Evolutionary conservation across 2,888 invertebrate genomes (phyloP).

Genomic region (Odontocolon sp.): DNA sequence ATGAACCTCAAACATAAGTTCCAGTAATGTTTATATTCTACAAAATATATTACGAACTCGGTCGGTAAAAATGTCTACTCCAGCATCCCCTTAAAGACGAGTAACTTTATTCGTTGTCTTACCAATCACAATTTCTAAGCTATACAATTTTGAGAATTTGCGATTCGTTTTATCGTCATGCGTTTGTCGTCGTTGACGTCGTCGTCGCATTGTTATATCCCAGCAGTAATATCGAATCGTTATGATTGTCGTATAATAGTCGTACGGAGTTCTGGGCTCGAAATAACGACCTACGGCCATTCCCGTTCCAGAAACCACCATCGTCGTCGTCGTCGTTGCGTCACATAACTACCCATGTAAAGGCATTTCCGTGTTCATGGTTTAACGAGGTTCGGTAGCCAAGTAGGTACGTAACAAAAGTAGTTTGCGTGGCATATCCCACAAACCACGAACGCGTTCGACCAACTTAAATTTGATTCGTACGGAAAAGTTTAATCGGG

Average conservation of each 20-base stretch:
- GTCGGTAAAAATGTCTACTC: too few relatives aligned
- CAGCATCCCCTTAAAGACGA: too few relatives aligned
- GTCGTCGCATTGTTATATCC: not conserved
- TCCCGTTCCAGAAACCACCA: constrained; percentile 15
- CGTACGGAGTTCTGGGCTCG: not conserved
- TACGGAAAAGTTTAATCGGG: constrained; percentile 77
- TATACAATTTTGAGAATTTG: too few relatives aligned
- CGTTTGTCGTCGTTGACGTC: not conserved
- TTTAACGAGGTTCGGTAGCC: constrained; percentile 69
- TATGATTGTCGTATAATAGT: not conserved
- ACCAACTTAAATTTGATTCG: constrained; percentile 78
- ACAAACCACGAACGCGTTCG: constrained; percentile 56
- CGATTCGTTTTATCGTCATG: too few relatives aligned
- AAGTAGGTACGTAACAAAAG: constrained; percentile 73
- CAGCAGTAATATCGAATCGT: constrained; percentile 6
- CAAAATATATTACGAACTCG: too few relatives aligned
- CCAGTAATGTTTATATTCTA: too few relatives aligned
- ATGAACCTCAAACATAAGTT: too few relatives aligned
- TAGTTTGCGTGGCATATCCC: constrained; percentile 66
- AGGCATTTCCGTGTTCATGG: constrained; percentile 64
- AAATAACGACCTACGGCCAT: constrained; percentile 18
- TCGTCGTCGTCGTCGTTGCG: constrained; percentile 34
- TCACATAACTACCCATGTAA: constrained; percentile 57
- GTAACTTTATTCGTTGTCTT: too few relatives aligned
- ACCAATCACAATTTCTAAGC: too few relatives aligned